Conservation (phyloP, 2,113 vertebrate species). For the Eolophus roseicapilla region DNA sequence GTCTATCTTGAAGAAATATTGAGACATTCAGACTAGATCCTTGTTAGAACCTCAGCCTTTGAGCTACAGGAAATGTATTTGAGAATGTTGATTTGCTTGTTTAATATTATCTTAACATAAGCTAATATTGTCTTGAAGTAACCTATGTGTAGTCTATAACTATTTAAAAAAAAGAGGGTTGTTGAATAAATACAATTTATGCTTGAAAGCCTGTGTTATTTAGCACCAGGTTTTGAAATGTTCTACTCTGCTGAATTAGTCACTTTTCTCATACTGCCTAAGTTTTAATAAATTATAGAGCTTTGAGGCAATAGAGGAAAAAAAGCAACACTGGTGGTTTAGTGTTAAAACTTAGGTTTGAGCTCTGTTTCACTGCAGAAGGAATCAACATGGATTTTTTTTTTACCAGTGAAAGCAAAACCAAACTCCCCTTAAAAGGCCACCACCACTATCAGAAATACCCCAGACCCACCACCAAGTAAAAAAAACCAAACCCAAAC, state of each 20-base stretch:
- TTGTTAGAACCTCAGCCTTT: not conserved
- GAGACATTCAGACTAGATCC: not conserved
- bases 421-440: not conserved
- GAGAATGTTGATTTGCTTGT: not conserved
- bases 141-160: not conserved
- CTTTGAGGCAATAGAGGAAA: not conserved
- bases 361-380: not conserved
- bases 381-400: not conserved
- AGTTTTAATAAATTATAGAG: not conserved
- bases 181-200: not conserved
- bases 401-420: not conserved
- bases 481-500: not conserved
- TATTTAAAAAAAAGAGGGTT: not conserved
- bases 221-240: not conserved
- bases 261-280: not conserved
- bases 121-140: not conserved
- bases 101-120: not conserved
- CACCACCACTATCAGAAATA: not conserved
- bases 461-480: not conserved
- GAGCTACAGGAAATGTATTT: not conserved
- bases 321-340: not conserved
- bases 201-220: not conserved
- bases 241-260: not conserved
- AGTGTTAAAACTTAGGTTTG: not conserved
- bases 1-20: not conserved